Evolutionary conservation across 2,113 vertebrate genomes (phyloP).

Genomic region (Castor canadensis): DNA sequence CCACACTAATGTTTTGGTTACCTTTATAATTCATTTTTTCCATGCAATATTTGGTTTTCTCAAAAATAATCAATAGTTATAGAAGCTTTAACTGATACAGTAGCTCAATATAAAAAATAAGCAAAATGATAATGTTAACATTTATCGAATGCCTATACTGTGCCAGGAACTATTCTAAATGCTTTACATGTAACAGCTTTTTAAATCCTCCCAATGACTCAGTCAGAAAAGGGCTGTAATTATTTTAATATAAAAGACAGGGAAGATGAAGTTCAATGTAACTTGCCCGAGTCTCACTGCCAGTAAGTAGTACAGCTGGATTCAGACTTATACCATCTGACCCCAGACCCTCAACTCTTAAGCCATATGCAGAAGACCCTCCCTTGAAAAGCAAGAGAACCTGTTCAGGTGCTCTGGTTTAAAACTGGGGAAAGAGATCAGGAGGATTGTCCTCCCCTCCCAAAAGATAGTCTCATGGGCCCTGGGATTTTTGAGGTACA

Average conservation of each 20-base stretch:
- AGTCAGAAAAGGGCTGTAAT: background rate
- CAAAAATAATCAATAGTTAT: background rate
- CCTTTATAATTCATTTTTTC: background rate
- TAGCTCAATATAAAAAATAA: background rate
- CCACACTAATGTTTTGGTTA: background rate
- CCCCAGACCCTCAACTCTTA: background rate
- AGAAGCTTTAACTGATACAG: slow-evolving; percentile 10
- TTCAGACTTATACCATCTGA: background rate
- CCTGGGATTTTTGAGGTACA: background rate
- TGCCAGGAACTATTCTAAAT: background rate
- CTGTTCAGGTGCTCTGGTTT: background rate
- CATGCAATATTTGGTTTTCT: background rate
- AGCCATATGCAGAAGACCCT: background rate
- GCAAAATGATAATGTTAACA: slow-evolving; percentile 10
- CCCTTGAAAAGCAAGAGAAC: background rate
- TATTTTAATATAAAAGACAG: background rate
- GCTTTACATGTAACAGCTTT: background rate
- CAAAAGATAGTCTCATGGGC: background rate
- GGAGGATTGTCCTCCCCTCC: too few species aligned
- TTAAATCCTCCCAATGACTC: background rate
- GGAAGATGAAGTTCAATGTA: background rate
- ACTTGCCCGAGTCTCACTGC: background rate
- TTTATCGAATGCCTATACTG: background rate
- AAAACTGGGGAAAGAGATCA: background rate
- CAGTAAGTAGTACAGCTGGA: background rate